These are phyloP conservation scores for Ectemnius lituratus DNA, from an alignment of 2,888 invertebrate genomes.

Conservation along the genomic window DNA sequence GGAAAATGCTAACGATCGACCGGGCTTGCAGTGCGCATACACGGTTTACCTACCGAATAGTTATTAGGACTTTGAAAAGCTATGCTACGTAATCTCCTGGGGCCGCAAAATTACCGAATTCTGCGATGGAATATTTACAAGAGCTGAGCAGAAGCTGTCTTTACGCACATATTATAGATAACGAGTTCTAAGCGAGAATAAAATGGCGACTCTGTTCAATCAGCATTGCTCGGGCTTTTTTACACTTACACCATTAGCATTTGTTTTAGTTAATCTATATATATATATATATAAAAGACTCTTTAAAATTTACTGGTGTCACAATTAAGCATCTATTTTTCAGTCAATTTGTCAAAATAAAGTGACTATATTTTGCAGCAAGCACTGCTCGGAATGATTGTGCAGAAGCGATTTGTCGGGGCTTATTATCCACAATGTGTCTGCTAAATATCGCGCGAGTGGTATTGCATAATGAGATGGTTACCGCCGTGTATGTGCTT, in stretches of 20 bases:
- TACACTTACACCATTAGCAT: too few relatives aligned
- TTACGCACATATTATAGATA: too few relatives aligned
- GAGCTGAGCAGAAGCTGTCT: not conserved
- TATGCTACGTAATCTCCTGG: slow-evolving; percentile 9
- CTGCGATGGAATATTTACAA: not conserved
- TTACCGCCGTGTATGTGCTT: slow-evolving; percentile 24
- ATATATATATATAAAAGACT: too few relatives aligned
- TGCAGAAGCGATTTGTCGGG: not conserved
- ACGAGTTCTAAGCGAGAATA: too few relatives aligned
- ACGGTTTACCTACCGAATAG: slow-evolving; percentile 27
- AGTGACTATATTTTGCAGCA: not conserved
- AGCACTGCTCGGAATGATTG: not conserved
- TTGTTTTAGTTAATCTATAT: too few relatives aligned
- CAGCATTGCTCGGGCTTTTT: too few relatives aligned
- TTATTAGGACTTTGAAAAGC: not conserved
- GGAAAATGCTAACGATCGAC: slow-evolving; percentile 37
- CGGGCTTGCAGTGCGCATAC: slow-evolving; percentile 4
- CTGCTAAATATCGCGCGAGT: not conserved
- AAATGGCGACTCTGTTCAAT: not conserved
- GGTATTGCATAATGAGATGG: slow-evolving; percentile 11
- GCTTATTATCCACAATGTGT: not conserved
- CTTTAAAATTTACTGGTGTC: too few relatives aligned
- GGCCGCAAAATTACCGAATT: too few relatives aligned
- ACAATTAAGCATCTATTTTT: too few relatives aligned
- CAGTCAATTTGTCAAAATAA: too few relatives aligned